Conservation (phyloP, 1,140 invertebrate species). For the Drosophila gunungcola region DNA sequence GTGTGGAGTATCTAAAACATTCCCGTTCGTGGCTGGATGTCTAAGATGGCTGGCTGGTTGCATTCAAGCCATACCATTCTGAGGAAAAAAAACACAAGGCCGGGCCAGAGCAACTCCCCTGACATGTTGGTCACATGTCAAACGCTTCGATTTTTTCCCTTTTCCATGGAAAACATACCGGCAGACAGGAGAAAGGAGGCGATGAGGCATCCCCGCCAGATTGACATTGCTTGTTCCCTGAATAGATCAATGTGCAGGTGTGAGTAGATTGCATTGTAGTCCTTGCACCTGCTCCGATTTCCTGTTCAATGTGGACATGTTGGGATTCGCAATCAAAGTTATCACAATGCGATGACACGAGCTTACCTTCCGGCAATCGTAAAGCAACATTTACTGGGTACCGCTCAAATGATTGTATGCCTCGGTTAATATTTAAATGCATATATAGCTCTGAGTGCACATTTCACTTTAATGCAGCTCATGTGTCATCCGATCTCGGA, state of each 20-base stretch:
- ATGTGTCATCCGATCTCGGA: slow-evolving; percentile 14
- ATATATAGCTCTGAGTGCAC: slow-evolving; percentile 4
- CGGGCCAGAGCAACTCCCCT: slow-evolving; percentile 15
- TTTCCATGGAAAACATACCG: slow-evolving; percentile 38
- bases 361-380: slow-evolving; percentile 22
- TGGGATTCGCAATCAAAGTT: slow-evolving; percentile 41
- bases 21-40: slow-evolving; percentile 13
- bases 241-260: slow-evolving; percentile 23
- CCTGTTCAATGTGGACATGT: slow-evolving; percentile 37
- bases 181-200: neutral
- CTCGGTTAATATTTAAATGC: slow-evolving; percentile 10
- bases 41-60: slow-evolving; percentile 20
- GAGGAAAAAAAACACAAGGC: slow-evolving; percentile 9
- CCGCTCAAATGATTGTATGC: slow-evolving; percentile 9
- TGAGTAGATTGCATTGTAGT: slow-evolving; percentile 38
- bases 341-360: slow-evolving; percentile 20
- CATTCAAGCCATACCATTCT: slow-evolving; percentile 2
- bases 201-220: slow-evolving; percentile 30
- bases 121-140: slow-evolving; percentile 70
- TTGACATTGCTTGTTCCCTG: slow-evolving; percentile 35
- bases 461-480: slow-evolving; percentile 16
- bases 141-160: slow-evolving; percentile 62
- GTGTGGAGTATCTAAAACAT: neutral
- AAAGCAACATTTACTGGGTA: slow-evolving; percentile 18
- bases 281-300: slow-evolving; percentile 35